Conservation (phyloP, 2,113 vertebrate species). For the Neomonachus schauinslandi region DNA sequence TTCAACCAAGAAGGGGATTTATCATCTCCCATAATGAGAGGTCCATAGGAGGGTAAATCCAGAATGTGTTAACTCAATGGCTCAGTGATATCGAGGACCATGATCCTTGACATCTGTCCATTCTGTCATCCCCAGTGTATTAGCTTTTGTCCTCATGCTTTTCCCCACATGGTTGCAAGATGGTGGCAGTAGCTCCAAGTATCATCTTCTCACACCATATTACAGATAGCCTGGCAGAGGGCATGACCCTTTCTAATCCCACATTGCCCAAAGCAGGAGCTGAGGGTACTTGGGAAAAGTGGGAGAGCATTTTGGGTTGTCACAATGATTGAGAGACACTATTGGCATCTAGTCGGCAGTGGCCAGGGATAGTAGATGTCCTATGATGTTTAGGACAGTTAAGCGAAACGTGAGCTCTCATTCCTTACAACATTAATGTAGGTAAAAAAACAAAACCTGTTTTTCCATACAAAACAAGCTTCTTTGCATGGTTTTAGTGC, state of each 20-base stretch:
- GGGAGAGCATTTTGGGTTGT: neutral
- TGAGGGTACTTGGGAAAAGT: neutral
- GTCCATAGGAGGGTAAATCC: neutral
- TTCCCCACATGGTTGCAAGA: neutral
- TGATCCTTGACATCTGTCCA: neutral
- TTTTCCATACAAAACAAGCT: neutral
- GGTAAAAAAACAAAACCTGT: neutral
- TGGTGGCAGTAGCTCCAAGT: neutral
- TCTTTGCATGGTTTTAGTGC: neutral
- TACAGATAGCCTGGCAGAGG: neutral
- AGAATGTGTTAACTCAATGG: neutral
- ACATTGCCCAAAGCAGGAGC: neutral
- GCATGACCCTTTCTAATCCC: neutral
- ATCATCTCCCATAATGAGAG: neutral
- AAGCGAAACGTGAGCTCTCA: neutral
- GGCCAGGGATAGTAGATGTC: neutral
- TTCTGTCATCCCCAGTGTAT: neutral
- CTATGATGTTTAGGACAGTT: neutral
- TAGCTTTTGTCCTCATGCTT: neutral
- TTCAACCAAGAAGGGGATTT: neutral
- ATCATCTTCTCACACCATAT: neutral
- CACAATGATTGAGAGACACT: neutral
- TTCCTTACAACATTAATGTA: neutral
- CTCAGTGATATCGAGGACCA: neutral
- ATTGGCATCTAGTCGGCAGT: neutral